Percentiles rank a stretch among this genome's conserved stretches.
Conservation (phyloP, 2,888 invertebrate genomes). For the Trichopria drosophilae region DNA sequence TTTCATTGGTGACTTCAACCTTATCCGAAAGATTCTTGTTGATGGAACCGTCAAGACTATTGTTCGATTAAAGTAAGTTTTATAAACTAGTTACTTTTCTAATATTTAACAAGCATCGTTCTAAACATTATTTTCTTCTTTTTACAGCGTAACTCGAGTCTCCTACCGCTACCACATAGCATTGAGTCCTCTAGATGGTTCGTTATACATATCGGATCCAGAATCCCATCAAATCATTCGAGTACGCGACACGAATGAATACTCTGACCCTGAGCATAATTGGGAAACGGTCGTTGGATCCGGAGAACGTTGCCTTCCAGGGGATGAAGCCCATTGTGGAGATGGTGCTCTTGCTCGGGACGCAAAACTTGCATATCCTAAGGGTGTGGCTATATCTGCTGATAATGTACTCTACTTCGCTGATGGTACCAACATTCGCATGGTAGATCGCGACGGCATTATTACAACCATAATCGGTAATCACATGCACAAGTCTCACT, state of each 20-base stretch:
- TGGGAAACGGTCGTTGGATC: slow-evolving; percentile 96
- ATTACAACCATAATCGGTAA: slow-evolving; percentile 91
- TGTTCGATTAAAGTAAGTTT: slow-evolving; percentile 77
- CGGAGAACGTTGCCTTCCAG: slow-evolving; percentile 89
- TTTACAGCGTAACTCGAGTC: slow-evolving; percentile 81
- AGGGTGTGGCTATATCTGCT: slow-evolving; percentile 91
- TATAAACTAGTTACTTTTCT: background rate
- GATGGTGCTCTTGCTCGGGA: slow-evolving; percentile 91
- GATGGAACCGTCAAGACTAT: slow-evolving; percentile 82
- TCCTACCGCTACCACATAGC: slow-evolving; percentile 97
- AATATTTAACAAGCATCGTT: background rate
- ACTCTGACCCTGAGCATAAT: slow-evolving; percentile 84
- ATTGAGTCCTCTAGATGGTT: slow-evolving; percentile 89
- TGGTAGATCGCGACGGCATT: slow-evolving; percentile 89
- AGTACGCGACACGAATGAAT: slow-evolving; percentile 81
- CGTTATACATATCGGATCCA: slow-evolving; percentile 93
- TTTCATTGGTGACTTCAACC: slow-evolving; percentile 94
- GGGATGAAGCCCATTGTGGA: slow-evolving; percentile 93
- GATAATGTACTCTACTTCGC: slow-evolving; percentile 93
- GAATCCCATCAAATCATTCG: slow-evolving; percentile 92
- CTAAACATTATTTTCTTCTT: background rate
- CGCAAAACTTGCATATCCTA: slow-evolving; percentile 93
- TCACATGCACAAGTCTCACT: slow-evolving; percentile 90
- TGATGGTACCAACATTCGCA: slow-evolving; percentile 91
- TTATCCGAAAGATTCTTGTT: slow-evolving; percentile 83